These are phyloP conservation scores for Dryocosmus kuriphilus DNA, from an alignment of 2,888 invertebrate genomes.

Conservation along the genomic window DNA sequence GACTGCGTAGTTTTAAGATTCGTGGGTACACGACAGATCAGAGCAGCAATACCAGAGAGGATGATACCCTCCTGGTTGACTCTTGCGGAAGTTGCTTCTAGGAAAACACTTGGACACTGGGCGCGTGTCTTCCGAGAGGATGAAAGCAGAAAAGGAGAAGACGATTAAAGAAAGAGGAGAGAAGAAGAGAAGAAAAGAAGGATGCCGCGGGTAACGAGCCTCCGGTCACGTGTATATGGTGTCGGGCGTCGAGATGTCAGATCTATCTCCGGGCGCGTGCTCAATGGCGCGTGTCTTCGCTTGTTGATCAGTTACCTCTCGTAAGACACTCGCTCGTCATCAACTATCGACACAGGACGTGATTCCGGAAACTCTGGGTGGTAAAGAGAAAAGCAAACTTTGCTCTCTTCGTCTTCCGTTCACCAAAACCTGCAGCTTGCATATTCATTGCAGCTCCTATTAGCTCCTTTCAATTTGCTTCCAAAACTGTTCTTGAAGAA, in stretches of 20 bases:
- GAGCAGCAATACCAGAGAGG: background rate
- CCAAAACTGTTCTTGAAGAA: background rate
- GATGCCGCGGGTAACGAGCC: slow-evolving; percentile 64
- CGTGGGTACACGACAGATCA: background rate
- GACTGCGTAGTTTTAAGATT: background rate
- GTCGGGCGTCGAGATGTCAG: slow-evolving; percentile 68
- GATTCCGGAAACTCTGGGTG: slow-evolving; percentile 35
- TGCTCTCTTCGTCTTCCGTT: background rate
- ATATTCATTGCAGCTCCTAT: background rate
- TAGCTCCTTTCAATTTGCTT: background rate
- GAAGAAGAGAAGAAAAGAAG: slow-evolving; percentile 49
- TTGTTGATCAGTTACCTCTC: slow-evolving; percentile 58
- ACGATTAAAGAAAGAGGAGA: slow-evolving; percentile 39
- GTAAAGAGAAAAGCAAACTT: slow-evolving; percentile 19
- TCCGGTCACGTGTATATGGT: slow-evolving; percentile 70
- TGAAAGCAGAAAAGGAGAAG: slow-evolving; percentile 51
- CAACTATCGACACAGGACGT: slow-evolving; percentile 37
- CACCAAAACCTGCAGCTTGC: background rate
- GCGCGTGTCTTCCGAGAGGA: slow-evolving; percentile 71
- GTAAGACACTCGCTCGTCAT: slow-evolving; percentile 36
- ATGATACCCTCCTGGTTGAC: slow-evolving; percentile 56
- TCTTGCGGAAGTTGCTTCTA: slow-evolving; percentile 62
- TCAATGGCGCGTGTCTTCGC: slow-evolving; percentile 69
- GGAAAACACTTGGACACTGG: slow-evolving; percentile 66
- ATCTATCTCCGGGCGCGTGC: slow-evolving; percentile 70